Evolutionary conservation across 2,888 invertebrate genomes (phyloP).

Genomic region (Rhabditoides inermis): DNA sequence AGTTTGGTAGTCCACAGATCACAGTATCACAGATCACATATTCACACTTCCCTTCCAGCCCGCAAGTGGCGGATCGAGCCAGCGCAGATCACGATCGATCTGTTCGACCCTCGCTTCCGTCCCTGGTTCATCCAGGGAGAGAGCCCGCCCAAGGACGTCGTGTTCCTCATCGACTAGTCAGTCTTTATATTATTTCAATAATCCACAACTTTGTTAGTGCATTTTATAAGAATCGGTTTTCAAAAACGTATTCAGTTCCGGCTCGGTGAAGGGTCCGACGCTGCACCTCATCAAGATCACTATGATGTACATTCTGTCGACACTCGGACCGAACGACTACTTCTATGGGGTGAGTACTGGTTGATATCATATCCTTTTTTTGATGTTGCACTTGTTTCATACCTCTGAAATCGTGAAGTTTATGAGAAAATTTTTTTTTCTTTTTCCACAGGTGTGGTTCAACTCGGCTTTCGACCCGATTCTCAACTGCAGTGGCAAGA

Average conservation of each 20-base stretch:
- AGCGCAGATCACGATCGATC: slow-evolving; percentile 40
- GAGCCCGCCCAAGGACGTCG: slow-evolving; percentile 45
- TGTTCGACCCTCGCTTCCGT: slow-evolving; percentile 49
- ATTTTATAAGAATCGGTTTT: too few relatives aligned
- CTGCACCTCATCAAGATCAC: slow-evolving; percentile 46
- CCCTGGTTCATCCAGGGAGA: slow-evolving; percentile 50
- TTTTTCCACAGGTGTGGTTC: slow-evolving; percentile 17
- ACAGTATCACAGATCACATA: too few relatives aligned
- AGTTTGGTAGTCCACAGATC: too few relatives aligned
- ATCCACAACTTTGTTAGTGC: too few relatives aligned
- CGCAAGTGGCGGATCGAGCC: slow-evolving; percentile 42
- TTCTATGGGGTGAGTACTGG: slow-evolving; percentile 46
- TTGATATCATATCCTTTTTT: too few relatives aligned
- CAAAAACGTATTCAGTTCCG: too few relatives aligned
- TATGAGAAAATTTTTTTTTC: background rate
- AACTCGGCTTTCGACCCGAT: slow-evolving; percentile 23
- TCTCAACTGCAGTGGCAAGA: slow-evolving; percentile 22
- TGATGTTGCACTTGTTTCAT: too few relatives aligned
- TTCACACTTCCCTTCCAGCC: slow-evolving; percentile 13
- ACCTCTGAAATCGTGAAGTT: background rate
- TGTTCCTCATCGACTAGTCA: slow-evolving; percentile 50
- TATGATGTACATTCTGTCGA: slow-evolving; percentile 43
- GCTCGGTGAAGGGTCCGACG: slow-evolving; percentile 44
- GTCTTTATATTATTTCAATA: too few relatives aligned
- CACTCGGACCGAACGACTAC: slow-evolving; percentile 48